Evolutionary conservation across 1,140 invertebrate species (phyloP).

Genomic region (Euura saliciscinereae): DNA sequence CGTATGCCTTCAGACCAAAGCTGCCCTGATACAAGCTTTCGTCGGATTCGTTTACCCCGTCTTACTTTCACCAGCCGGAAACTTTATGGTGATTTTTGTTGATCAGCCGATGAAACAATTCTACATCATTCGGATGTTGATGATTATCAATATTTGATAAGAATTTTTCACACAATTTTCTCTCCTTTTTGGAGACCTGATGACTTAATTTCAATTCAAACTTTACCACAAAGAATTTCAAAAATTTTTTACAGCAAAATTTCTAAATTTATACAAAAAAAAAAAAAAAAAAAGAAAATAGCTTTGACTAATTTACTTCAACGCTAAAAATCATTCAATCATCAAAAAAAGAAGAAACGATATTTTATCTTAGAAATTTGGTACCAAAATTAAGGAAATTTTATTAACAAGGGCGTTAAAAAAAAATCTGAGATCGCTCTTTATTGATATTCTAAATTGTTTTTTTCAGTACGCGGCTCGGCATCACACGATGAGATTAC

Average conservation of each 20-base stretch:
- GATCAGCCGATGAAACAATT: slow-evolving; percentile 12
- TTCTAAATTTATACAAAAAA: too few species aligned
- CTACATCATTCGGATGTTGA: background rate
- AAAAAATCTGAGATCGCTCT: too few species aligned
- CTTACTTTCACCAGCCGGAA: slow-evolving; percentile 50
- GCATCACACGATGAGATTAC: slow-evolving; percentile 54
- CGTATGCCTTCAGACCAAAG: slow-evolving; percentile 57
- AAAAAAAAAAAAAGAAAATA: background rate
- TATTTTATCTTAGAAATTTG: too few species aligned
- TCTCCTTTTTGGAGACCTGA: too few species aligned
- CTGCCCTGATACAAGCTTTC: slow-evolving; percentile 43
- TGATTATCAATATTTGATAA: background rate
- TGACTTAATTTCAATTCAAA: too few species aligned
- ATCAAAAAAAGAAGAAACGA: too few species aligned
- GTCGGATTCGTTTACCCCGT: slow-evolving; percentile 55
- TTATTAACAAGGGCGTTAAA: too few species aligned
- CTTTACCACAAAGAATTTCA: too few species aligned
- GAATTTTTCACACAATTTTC: slow-evolving; percentile 3
- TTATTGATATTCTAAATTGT: background rate
- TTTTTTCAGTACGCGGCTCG: slow-evolving; percentile 56
- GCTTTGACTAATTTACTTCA: too few species aligned
- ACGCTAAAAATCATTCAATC: too few species aligned
- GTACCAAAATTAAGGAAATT: too few species aligned
- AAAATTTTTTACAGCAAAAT: background rate
- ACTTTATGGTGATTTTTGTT: slow-evolving; percentile 54